Conservation (phyloP, 2,113 vertebrate genomes). For the Myotis yumanensis region DNA sequence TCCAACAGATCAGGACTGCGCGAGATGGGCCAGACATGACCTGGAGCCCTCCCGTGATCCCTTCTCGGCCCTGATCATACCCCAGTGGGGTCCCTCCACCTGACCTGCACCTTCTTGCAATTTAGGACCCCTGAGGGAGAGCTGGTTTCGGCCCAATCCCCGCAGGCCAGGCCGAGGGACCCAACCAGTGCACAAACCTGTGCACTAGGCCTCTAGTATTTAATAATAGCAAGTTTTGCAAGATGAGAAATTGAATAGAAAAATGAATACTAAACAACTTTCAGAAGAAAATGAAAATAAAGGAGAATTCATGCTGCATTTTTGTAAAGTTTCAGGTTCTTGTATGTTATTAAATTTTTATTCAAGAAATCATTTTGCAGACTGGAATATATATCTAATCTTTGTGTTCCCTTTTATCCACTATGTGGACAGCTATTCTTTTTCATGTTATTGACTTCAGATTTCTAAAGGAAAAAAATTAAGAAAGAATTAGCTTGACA, state of each 20-base stretch:
- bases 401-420: not conserved
- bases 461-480: conserved; percentile 37
- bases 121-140: too few relatives aligned
- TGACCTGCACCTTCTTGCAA: too few relatives aligned
- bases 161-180: too few relatives aligned
- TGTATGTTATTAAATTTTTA: not conserved
- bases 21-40: too few relatives aligned
- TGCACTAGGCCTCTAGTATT: not conserved
- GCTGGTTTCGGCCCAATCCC: too few relatives aligned
- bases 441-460: not conserved
- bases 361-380: not conserved
- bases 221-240: conserved; percentile 18
- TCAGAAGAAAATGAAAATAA: not conserved
- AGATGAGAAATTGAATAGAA: not conserved
- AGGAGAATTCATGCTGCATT: not conserved
- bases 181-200: too few relatives aligned
- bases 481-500: not conserved
- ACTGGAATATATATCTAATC: not conserved
- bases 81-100: too few relatives aligned
- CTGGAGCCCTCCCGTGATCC: too few relatives aligned
- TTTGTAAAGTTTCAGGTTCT: conserved; percentile 2
- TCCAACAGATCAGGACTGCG: too few relatives aligned
- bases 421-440: not conserved
- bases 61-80: too few relatives aligned
- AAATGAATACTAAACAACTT: not conserved